Percentiles rank a stretch among this genome's conserved stretches.
Evolutionary conservation across 2,113 vertebrate genomes (phyloP).

Genomic region (Fulmarus glacialis): DNA sequence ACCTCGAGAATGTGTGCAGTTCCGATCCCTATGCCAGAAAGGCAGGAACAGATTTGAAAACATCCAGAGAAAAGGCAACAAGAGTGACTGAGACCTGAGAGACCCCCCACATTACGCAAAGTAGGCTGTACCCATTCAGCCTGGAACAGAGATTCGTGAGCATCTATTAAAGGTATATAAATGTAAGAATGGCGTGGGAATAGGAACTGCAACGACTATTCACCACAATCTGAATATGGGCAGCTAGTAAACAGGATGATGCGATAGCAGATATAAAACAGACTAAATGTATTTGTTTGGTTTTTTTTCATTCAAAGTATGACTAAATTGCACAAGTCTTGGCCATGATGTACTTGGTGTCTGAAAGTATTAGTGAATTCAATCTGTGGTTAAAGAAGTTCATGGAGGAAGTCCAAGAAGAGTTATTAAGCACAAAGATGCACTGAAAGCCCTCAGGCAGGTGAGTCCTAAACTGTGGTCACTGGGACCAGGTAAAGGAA

Average conservation of each 20-base stretch:
- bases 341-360: rapidly evolving
- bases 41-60: background rate
- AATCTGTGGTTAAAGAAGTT: background rate
- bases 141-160: background rate
- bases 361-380: background rate
- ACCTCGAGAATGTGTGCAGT: rapidly evolving
- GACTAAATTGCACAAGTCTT: background rate
- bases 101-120: background rate
- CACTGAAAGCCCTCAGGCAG: background rate
- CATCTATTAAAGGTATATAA: too few relatives aligned
- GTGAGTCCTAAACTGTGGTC: background rate
- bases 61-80: background rate
- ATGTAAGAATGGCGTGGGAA: background rate
- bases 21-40: background rate
- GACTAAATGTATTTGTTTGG: background rate
- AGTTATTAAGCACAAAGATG: background rate
- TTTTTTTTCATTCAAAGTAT: background rate
- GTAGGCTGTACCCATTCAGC: background rate
- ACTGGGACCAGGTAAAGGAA: background rate
- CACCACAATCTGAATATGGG: background rate
- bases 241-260: background rate
- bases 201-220: background rate
- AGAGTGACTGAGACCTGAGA: background rate
- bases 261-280: background rate
- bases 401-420: background rate